A percentile compares a stretch with the other conserved stretches of the same genome.
These are phyloP conservation scores for Rhyzopertha dominica DNA, from an alignment of 1,140 invertebrate species.

Conservation along the genomic window DNA sequence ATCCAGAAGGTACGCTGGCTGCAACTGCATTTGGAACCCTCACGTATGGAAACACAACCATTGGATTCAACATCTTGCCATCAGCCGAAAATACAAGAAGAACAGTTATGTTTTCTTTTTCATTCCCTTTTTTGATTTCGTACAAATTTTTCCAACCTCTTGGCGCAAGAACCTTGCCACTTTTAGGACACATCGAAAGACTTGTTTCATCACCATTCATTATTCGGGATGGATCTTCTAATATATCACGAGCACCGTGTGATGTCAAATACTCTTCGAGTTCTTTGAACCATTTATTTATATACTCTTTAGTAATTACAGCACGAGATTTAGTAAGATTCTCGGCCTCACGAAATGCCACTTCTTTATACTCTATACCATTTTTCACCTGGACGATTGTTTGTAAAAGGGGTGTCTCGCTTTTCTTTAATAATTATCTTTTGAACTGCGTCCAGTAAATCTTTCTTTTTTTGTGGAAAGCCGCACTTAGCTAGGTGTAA, in stretches of 20 bases:
- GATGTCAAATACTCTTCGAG: slow-evolving; percentile 14
- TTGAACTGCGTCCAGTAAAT: slow-evolving; percentile 18
- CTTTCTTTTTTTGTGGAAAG: slow-evolving; percentile 24
- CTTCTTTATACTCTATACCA: slow-evolving; percentile 17
- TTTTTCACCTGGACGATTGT: slow-evolving; percentile 16
- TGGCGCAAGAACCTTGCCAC: slow-evolving; percentile 31
- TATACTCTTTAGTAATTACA: slow-evolving; percentile 14
- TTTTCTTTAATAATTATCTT: slow-evolving; percentile 16
- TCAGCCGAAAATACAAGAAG: slow-evolving; percentile 31
- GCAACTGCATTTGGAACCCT: slow-evolving; percentile 25
- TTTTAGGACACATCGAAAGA: slow-evolving; percentile 31
- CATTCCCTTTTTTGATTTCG: slow-evolving; percentile 24
- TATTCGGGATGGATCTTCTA: slow-evolving; percentile 17
- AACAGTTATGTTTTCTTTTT: slow-evolving; percentile 38
- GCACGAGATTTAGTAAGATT: slow-evolving; percentile 14
- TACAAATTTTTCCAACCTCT: slow-evolving; percentile 33
- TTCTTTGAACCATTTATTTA: slow-evolving; percentile 20
- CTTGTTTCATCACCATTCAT: slow-evolving; percentile 35
- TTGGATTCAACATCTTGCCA: slow-evolving; percentile 23
- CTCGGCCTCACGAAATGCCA: slow-evolving; percentile 12
- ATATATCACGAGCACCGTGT: slow-evolving; percentile 16
- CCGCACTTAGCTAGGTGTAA: slow-evolving; percentile 21
- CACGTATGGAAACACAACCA: slow-evolving; percentile 30
- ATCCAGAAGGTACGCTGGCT: slow-evolving; percentile 22
- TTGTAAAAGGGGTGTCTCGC: slow-evolving; percentile 19